phyloP scores from a whole-genome alignment of 2,797 vertebrate genomes.

The Meda fulgida region DNA sequence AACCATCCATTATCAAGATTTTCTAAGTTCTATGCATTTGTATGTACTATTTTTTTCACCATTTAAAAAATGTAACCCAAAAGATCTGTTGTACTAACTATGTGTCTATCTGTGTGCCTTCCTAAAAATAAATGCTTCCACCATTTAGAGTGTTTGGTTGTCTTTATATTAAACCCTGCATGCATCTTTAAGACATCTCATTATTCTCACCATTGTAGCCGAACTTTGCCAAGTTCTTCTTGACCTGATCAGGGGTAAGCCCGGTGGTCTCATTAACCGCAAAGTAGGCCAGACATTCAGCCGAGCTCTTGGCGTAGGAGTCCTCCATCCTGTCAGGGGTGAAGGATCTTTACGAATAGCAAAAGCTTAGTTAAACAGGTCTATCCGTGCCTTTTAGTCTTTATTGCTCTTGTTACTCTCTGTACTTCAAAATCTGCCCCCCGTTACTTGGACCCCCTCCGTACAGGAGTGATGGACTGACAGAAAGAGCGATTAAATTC shows the following conservation, averaged over 20 bases:
- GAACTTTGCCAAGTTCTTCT: slow-evolving; percentile 86
- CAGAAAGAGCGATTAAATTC: slow-evolving; percentile 81
- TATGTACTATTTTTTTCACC: background rate
- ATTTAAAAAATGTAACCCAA: slow-evolving; percentile 11
- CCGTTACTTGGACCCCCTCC: slow-evolving; percentile 68
- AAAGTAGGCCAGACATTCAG: slow-evolving; percentile 85
- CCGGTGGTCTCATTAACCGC: slow-evolving; percentile 82
- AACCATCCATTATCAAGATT: background rate
- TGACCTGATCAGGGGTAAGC: slow-evolving; percentile 85
- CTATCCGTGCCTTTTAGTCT: slow-evolving; percentile 69
- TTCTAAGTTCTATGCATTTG: slow-evolving; percentile 1
- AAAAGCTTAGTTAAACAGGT: slow-evolving; percentile 59
- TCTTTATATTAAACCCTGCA: background rate
- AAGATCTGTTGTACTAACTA: background rate
- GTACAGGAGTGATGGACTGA: slow-evolving; percentile 80
- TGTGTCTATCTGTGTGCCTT: background rate
- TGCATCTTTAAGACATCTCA: slow-evolving; percentile 53
- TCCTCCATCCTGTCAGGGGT: slow-evolving; percentile 85
- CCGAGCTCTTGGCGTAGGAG: slow-evolving; percentile 77
- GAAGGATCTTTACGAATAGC: slow-evolving; percentile 66
- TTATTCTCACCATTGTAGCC: slow-evolving; percentile 87
- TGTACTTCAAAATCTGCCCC: slow-evolving; percentile 64
- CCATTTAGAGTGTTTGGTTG: background rate
- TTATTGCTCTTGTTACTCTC: slow-evolving; percentile 64
- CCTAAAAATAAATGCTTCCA: background rate